These are phyloP conservation scores for Drosophila nigromelanica DNA, from an alignment of 1,140 invertebrate species.

Conservation along the genomic window DNA sequence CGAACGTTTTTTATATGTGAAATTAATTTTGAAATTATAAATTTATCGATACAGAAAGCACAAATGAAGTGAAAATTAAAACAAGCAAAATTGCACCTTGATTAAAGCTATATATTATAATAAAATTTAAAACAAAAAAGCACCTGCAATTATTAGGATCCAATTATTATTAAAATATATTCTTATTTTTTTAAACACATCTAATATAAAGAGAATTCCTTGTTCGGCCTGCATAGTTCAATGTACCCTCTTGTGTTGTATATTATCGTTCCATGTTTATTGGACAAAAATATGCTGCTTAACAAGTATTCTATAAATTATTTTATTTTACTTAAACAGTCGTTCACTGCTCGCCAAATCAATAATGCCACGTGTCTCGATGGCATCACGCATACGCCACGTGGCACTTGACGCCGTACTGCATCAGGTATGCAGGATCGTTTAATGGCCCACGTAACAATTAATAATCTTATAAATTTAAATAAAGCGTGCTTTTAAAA, in stretches of 20 bases:
- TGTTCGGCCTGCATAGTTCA: not conserved
- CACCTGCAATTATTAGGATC: too few species aligned
- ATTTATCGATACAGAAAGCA: too few species aligned
- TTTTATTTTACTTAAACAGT: not conserved
- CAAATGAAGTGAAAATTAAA: too few species aligned
- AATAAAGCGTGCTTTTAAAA: slow-evolving; percentile 49
- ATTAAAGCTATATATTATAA: too few species aligned
- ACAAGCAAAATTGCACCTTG: too few species aligned
- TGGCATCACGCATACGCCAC: slow-evolving; percentile 46
- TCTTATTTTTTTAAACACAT: too few species aligned
- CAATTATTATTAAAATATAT: too few species aligned
- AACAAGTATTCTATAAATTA: slow-evolving; percentile 5
- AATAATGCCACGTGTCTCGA: slow-evolving; percentile 50
- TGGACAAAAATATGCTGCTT: slow-evolving; percentile 19
- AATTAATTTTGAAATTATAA: too few species aligned
- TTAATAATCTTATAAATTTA: slow-evolving; percentile 49
- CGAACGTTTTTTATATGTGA: too few species aligned
- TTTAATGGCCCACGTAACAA: slow-evolving; percentile 45
- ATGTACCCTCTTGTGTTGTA: slow-evolving; percentile 1
- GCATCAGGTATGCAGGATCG: slow-evolving; percentile 21
- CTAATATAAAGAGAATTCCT: not conserved
- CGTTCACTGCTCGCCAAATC: slow-evolving; percentile 26
- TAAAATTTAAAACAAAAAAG: too few species aligned
- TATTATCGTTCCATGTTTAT: slow-evolving; percentile 28
- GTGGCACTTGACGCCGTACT: slow-evolving; percentile 32